Evolutionary conservation across 2,113 vertebrate species (phyloP).

Genomic region (Prochilodus magdalenae): DNA sequence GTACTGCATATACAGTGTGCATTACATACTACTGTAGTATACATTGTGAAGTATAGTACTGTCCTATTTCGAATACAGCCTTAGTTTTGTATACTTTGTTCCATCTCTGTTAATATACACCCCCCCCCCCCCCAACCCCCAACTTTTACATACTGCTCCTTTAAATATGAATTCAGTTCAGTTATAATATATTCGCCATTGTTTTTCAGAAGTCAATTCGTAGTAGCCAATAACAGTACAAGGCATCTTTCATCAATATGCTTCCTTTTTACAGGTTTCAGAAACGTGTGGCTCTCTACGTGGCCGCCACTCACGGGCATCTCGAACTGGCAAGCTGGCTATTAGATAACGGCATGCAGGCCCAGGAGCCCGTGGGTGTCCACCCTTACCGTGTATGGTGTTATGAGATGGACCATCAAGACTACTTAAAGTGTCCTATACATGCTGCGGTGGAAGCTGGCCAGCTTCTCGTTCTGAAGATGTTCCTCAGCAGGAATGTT

Average conservation of each 20-base stretch:
- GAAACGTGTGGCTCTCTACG: constrained; percentile 76
- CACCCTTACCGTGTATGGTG: constrained; percentile 79
- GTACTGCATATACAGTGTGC: no score
- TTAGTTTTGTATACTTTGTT: no score
- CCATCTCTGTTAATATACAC: no score
- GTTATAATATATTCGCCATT: no score
- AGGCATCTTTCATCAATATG: neutral
- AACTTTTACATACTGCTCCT: no score
- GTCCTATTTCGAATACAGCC: no score
- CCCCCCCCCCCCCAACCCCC: no score
- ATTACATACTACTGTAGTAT: no score
- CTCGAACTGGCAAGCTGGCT: constrained; percentile 79
- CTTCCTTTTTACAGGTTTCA: constrained; percentile 72
- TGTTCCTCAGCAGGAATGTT: constrained; percentile 73
- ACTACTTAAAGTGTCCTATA: constrained; percentile 72
- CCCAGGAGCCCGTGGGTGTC: constrained; percentile 71
- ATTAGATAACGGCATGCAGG: constrained; percentile 66
- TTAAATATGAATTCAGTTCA: no score
- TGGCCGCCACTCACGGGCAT: constrained; percentile 76
- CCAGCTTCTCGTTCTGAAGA: constrained; percentile 78
- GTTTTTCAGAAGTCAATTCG: neutral
- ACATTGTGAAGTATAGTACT: no score
- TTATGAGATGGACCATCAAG: constrained; percentile 70
- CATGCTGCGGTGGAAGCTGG: constrained; percentile 73
- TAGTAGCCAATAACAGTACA: no score